These are phyloP conservation scores for Pterobdella sp. DNA, from an alignment of 2,888 invertebrate species.

Conservation along the genomic window DNA sequence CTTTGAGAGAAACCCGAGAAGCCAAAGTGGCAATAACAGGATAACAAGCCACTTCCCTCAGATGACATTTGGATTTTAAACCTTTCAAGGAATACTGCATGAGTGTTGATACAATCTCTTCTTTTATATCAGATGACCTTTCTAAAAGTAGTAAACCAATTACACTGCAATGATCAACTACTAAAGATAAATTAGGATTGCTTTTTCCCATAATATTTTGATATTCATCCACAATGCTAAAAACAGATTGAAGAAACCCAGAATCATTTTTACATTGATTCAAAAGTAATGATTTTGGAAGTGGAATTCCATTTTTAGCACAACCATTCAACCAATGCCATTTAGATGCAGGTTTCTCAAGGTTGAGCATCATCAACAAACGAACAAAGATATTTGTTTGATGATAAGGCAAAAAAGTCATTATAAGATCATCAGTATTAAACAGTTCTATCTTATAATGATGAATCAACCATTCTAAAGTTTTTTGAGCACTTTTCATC, in stretches of 20 bases:
- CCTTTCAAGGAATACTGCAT: slow-evolving; percentile 7
- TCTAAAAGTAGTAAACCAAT: not conserved
- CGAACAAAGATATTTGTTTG: slow-evolving; percentile 79
- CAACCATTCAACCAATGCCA: slow-evolving; percentile 59
- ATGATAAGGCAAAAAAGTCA: slow-evolving; percentile 80
- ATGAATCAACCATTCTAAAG: slow-evolving; percentile 87
- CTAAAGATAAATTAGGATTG: not conserved
- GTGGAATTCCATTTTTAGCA: slow-evolving; percentile 66
- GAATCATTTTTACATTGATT: slow-evolving; percentile 64
- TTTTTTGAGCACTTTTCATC: slow-evolving; percentile 74
- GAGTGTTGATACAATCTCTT: slow-evolving; percentile 9
- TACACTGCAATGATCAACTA: not conserved
- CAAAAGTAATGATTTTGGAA: slow-evolving; percentile 65
- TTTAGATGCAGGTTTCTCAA: slow-evolving; percentile 52
- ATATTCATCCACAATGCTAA: slow-evolving; percentile 50
- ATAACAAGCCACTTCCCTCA: slow-evolving; percentile 19
- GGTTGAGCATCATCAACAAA: slow-evolving; percentile 66
- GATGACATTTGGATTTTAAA: slow-evolving; percentile 11
- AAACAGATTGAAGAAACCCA: slow-evolving; percentile 61
- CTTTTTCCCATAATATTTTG: not conserved
- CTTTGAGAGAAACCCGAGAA: not conserved
- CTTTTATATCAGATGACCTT: not conserved
- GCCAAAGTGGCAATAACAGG: slow-evolving; percentile 4
- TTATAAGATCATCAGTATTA: slow-evolving; percentile 72
- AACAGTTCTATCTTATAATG: slow-evolving; percentile 77